phyloP scores from a whole-genome alignment of 2,888 invertebrate genomes.

The Diabrotica balteata region DNA sequence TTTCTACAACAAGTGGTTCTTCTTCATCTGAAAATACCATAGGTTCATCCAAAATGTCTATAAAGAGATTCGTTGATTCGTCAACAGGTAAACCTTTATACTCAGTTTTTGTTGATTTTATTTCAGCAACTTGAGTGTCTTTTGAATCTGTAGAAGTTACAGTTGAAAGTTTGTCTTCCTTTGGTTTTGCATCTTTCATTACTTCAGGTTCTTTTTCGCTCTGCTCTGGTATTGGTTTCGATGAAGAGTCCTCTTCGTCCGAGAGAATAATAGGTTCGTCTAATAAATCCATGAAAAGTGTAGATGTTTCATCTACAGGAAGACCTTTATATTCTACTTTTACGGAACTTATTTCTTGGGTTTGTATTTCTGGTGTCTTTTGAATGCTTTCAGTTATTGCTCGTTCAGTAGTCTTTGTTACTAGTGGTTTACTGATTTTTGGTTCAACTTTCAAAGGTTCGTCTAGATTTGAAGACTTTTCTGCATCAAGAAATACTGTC shows the following conservation, averaged over 20 bases:
- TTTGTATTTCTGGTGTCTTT: neutral
- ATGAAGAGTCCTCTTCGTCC: slow-evolving; percentile 40
- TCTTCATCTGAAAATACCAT: slow-evolving; percentile 44
- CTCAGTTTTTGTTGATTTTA: slow-evolving; percentile 21
- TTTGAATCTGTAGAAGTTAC: slow-evolving; percentile 3
- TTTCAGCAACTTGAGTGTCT: slow-evolving; percentile 25
- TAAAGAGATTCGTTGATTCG: slow-evolving; percentile 51
- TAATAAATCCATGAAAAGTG: slow-evolving; percentile 40
- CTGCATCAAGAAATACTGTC: neutral
- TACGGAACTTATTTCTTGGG: neutral
- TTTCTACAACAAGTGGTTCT: slow-evolving; percentile 2
- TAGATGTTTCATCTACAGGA: slow-evolving; percentile 43
- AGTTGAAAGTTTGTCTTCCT: neutral
- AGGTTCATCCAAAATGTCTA: slow-evolving; percentile 54
- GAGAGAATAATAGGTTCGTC: slow-evolving; percentile 48
- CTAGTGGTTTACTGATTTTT: neutral
- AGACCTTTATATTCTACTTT: slow-evolving; percentile 39
- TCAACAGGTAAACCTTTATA: slow-evolving; percentile 46
- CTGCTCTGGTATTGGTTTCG: neutral
- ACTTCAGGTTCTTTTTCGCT: neutral
- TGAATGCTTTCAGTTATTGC: neutral
- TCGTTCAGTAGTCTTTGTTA: neutral
- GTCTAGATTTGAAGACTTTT: neutral
- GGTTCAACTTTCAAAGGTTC: slow-evolving; percentile 18
- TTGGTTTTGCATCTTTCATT: neutral